Percentiles rank a stretch among this genome's conserved stretches.
Evolutionary conservation across 2,797 vertebrate genomes (phyloP).

Genomic region (Pseudocheirus occidentalis): DNA sequence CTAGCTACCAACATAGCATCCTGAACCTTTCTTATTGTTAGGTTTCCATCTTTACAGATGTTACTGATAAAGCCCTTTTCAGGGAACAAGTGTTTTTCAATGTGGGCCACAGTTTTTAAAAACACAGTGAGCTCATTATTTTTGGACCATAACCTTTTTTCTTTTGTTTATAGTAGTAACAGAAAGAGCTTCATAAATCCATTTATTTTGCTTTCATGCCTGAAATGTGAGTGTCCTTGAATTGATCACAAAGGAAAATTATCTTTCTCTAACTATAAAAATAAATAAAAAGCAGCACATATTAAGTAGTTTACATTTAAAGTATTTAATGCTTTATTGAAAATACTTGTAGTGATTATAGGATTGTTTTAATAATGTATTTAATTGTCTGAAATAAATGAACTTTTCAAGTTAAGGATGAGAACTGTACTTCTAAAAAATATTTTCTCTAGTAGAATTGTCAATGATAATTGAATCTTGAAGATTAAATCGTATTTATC

Average conservation of each 20-base stretch:
- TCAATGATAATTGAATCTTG: conserved; percentile 16
- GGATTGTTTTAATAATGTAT: conserved; percentile 11
- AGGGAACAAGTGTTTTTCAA: conserved; percentile 28
- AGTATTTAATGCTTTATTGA: conserved; percentile 18
- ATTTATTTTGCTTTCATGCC: conserved; percentile 9
- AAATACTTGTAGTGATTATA: conserved; percentile 28
- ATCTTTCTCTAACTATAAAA: conserved; percentile 4
- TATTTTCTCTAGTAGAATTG: conserved; percentile 34
- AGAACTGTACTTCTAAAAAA: conserved; percentile 1
- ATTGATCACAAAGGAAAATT: conserved; percentile 17
- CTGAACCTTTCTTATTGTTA: conserved; percentile 10
- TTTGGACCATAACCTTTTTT: conserved; percentile 37
- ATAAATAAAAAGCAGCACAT: not conserved
- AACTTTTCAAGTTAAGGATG: conserved; percentile 27
- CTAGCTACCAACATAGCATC: not conserved
- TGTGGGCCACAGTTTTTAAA: conserved; percentile 12
- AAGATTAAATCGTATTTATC: conserved; percentile 17
- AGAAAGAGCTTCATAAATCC: not conserved
- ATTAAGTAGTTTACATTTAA: conserved; percentile 7
- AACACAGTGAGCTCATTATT: conserved; percentile 17
- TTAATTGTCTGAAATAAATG: not conserved
- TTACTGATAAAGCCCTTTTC: not conserved
- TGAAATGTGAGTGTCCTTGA: conserved; percentile 31
- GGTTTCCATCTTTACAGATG: conserved; percentile 1
- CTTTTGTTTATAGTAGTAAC: not conserved